Conservation (phyloP, 2,113 vertebrate species). For the Seriola aureovittata region DNA sequence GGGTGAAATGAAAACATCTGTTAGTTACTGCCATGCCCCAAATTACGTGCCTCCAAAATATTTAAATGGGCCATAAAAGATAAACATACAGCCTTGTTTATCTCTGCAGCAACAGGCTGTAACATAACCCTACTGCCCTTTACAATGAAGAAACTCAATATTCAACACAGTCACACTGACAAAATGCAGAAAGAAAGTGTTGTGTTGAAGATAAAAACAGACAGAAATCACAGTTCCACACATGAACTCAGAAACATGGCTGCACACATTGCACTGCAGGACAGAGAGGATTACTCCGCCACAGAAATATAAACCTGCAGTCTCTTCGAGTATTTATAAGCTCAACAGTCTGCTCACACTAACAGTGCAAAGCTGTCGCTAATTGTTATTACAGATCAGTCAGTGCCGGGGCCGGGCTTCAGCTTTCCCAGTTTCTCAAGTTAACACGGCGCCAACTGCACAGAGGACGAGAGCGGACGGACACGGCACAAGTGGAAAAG, state of each 20-base stretch:
- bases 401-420: slow-evolving; percentile 31
- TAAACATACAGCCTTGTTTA: neutral
- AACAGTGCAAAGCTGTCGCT: slow-evolving; percentile 61
- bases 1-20: neutral
- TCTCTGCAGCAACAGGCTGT: neutral
- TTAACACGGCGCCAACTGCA: slow-evolving; percentile 22
- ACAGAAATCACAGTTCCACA: neutral
- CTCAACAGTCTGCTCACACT: slow-evolving; percentile 50
- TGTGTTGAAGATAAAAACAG: neutral
- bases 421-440: slow-evolving; percentile 51
- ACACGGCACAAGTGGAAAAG: slow-evolving; percentile 11
- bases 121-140: neutral
- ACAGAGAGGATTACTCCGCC: slow-evolving; percentile 41
- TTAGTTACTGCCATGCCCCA: neutral
- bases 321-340: slow-evolving; percentile 59
- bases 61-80: neutral
- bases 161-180: neutral
- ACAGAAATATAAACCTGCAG: slow-evolving; percentile 47
- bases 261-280: slow-evolving; percentile 13
- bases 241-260: slow-evolving; percentile 17
- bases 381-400: slow-evolving; percentile 75
- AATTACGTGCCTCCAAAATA: neutral
- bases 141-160: neutral
- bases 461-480: neutral
- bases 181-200: neutral